Base-by-base conservation (phyloP, 2,797 vertebrate genomes). In the Neolamprologus multifasciatus region DNA sequence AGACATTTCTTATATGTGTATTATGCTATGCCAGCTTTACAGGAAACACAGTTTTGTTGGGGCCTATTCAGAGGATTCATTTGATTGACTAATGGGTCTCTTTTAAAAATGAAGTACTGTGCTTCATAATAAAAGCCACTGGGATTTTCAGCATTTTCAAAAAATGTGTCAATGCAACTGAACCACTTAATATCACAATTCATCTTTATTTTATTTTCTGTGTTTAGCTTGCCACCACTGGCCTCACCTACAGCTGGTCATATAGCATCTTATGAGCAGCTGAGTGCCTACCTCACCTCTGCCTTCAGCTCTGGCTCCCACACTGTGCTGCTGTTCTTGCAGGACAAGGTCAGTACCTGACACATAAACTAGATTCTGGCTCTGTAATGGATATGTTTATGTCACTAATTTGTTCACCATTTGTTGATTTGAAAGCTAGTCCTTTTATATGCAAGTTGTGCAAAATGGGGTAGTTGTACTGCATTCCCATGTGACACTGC, bases 261-360 rank as follows among this genome's bases (percentile, higher is more conserved):
- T 84, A 96, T 97, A 82, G 94, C 96, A 3, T 95, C 97, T 33
- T 93, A 89, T 23, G 89, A 94, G 14, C 96, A 97, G 89, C 78
- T 98, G 64, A 79, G 89, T 5, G 88, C 93, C 76, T 97, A 97
- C 94, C 87, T 98, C 78, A 92, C 91, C 78, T 90, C 96, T 13
- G 97, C 95, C 31, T 90, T 98, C 55, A 91, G 91, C 52, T 91
- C 94, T 2, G 96, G 95, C 2, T 94, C 97, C 52, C 96, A 95
- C 82, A 98, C 96, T 3, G 96, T 98, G 86, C 91, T 98, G 87
- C 85, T 99, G 12, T 98, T 99, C 86, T 95, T 98, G 79, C 98
- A 98, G 89, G 97, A 98, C 84, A 97, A 97, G 97, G 98, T 98
- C 67, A 87, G 93, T 57, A 29, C 2, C 74, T 4, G 14, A 8